phyloP scores from a whole-genome alignment of 2,113 vertebrate genomes.

The Ptychochromis oligacanthus region DNA sequence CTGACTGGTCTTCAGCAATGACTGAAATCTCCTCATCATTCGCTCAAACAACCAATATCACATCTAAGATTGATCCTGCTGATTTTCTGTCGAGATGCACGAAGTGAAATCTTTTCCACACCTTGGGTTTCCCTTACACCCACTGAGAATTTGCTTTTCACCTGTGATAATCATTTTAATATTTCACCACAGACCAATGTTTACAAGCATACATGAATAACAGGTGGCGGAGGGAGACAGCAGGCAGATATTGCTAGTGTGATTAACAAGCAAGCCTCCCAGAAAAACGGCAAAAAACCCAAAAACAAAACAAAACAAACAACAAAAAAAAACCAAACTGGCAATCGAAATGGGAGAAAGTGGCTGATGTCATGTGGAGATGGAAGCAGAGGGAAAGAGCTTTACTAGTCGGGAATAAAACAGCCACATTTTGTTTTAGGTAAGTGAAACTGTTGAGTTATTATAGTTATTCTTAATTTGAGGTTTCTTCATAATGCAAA shows the following conservation, averaged over 20 bases:
- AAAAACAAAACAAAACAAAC: too few species aligned
- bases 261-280: not conserved
- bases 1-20: not conserved
- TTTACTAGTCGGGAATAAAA: too few species aligned
- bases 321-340: not conserved
- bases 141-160: constrained; percentile 18
- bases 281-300: not conserved
- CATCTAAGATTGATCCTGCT: constrained; percentile 1
- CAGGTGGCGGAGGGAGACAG: not conserved
- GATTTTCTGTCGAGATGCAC: not conserved
- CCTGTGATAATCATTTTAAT: constrained; percentile 42
- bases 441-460: not conserved
- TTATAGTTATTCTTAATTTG: not conserved
- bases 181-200: constrained; percentile 25
- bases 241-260: constrained; percentile 5
- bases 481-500: not conserved
- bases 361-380: not conserved
- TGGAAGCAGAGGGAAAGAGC: not conserved
- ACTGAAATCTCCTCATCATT: not conserved
- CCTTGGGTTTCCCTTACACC: not conserved
- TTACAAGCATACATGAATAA: constrained; percentile 33
- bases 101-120: constrained; percentile 9
- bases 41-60: not conserved
- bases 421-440: not conserved
- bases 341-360: not conserved